Conservation (phyloP, 1,140 invertebrate species). For the Belonocnema kinseyi region DNA sequence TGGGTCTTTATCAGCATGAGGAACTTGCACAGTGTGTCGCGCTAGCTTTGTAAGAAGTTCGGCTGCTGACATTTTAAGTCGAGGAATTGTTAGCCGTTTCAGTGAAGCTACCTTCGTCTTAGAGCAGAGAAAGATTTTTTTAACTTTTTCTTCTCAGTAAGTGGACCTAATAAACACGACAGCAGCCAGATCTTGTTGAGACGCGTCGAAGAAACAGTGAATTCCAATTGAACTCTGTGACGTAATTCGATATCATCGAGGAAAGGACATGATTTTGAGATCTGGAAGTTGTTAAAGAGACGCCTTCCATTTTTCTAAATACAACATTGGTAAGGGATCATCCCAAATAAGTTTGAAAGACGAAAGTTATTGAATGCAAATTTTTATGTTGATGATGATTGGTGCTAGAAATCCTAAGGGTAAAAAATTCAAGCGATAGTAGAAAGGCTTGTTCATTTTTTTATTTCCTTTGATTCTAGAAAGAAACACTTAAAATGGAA, state of each 20-base stretch:
- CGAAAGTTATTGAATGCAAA: conserved; percentile 62
- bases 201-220: conserved; percentile 32
- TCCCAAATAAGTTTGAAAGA: conserved; percentile 59
- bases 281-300: not conserved
- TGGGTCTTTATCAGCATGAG: not conserved
- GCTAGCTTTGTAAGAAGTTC: conserved; percentile 42
- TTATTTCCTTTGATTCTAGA: not conserved
- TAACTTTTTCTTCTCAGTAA: conserved; percentile 45
- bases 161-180: too few species aligned
- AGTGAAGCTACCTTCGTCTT: not conserved
- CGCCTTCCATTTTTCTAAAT: conserved; percentile 39
- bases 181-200: conserved; percentile 13
- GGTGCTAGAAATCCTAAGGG: not conserved
- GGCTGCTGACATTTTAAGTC: not conserved
- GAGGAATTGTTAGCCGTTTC: not conserved
- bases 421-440: not conserved
- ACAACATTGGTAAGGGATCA: conserved; percentile 41
- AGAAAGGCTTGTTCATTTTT: not conserved
- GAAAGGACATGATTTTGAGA: not conserved
- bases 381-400: conserved; percentile 44
- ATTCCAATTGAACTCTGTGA: not conserved
- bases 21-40: conserved; percentile 17
- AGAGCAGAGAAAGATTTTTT: conserved; percentile 33
- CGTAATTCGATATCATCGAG: not conserved
- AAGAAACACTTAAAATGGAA: not conserved